Base-by-base conservation (phyloP, 2,888 invertebrate species). In the Gasteruption jaculator region DNA sequence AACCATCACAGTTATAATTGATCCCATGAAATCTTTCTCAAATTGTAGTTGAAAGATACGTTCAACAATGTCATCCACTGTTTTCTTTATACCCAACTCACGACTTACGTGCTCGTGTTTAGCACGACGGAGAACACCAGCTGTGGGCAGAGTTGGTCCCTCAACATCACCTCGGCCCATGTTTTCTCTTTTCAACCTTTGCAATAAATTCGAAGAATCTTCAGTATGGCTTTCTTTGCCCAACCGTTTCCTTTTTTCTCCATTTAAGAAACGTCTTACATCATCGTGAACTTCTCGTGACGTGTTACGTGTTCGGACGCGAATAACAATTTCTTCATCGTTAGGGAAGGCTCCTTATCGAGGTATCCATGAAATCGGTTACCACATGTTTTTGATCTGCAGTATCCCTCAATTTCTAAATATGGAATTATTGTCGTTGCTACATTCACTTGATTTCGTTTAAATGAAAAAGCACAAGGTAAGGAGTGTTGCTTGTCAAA, bases 1-100 rank as follows among this genome's bases (percentile, higher is more conserved):
- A n/a, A n/a, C n/a, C n/a, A n/a, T n/a, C n/a, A n/a, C n/a, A n/a
- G n/a, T n/a, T n/a, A n/a, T n/a, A 27, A 20, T 33, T 32, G 32
- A 38, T 21, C 25, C 38, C 20, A 14, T 25, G 11, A 16, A 35
- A 20, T 27, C 18, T 21, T 5, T 21, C 24, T 33, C 34, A 1
- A 33, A 33, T n/a, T 33, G 34, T 3, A 33, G 10, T 33, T 11
- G 12, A 8, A 18, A 20, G 24, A 33, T 33, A 33, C 21, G 5
- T 8, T 33, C 18, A 19, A 33, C 19, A 33, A 3, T 10, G n/a
- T 33, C 34, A 10, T 33, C 12, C 11, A 10, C 6, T n/a, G 10
- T 20, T 33, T 33, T n/a, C 11, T 33, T 21, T 8, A 33, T 33
- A 5, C 34, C 34, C 21, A 33, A 33, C 19, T 33, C 18, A 6